Evolutionary conservation across 2,888 invertebrate genomes (phyloP), one percentile per base, ranked within the genome.

Genomic region (Ochlodes sylvanus): DNA sequence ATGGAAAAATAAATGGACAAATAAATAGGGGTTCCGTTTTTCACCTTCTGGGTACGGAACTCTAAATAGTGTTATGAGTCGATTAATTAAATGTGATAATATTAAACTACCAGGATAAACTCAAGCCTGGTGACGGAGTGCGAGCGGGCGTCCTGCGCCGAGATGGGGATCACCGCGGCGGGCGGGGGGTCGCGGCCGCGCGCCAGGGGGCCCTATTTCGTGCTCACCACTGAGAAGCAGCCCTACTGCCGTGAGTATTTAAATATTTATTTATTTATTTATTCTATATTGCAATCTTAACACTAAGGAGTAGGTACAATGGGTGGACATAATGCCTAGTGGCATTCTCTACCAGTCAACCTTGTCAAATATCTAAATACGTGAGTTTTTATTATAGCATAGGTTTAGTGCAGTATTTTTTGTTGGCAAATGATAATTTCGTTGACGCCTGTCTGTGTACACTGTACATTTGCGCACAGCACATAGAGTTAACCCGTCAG

Each of bases 221-320:
- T 94, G 2, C 81, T 94, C n/a, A 95, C 95, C 0, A 89, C 93
- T 0, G 88, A 87, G 0, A 84, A 79, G 62, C 72, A 83, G 56
- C 95, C 95, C 0, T 95, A 91, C 67, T 95, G 95, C 72, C 86
- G 95, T 95, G 82, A 92, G 91, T 86, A 68, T 17, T 54, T 0
- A 27, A 2, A 27, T 27, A 27, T n/a, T n/a, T n/a, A n/a, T n/a
- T n/a, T n/a, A n/a, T n/a, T n/a, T n/a, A n/a, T n/a, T n/a, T n/a
- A n/a, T n/a, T n/a, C n/a, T n/a, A n/a, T n/a, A n/a, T n/a, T n/a
- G n/a, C n/a, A n/a, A n/a, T n/a, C n/a, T n/a, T n/a, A n/a, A n/a
- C n/a, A n/a, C n/a, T n/a, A n/a, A n/a, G n/a, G n/a, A n/a, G n/a
- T n/a, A n/a, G n/a, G n/a, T n/a, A n/a, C n/a, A n/a, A n/a, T n/a